Evolutionary conservation across 2,888 invertebrate genomes (phyloP), one percentile per base, ranked within the genome.

Genomic region (Scelioninae gen. 1): DNA sequence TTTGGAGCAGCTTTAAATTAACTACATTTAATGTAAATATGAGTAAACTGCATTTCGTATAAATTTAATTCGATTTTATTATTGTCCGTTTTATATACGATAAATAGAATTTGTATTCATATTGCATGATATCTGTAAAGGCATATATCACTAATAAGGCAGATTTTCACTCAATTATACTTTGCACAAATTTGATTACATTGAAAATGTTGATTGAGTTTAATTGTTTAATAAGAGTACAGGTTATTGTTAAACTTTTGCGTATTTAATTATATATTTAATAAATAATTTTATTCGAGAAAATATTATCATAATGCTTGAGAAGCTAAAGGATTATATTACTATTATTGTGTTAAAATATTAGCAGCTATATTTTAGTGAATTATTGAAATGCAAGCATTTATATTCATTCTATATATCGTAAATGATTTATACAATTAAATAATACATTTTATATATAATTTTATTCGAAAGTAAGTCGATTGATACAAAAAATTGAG

Each of bases 31-130:
- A 66, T 56, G 65, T 56, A 65, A 75, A 75, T 75, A 75, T 65
- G 65, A 56, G 56, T 45, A 65, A 75, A 72, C 53, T 62, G 60
- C 15, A 15, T 49, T 60, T 53, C 63, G 63, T 55, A 55, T 60
- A 63, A 63, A 74, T 63, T 74, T 75, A 65, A 75, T 75, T 65
- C 40, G 31, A 75, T 63, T 75, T 75, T 65, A 56, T 65, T 65
- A 56, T 49, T 75, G 53, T 62, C 53, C 56, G 2, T 75, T 63
- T 74, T 56, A 65, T 43, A 63, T 32, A 45, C 29, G 55, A 51
- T 55, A 74, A 74, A 63, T 55, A 45, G 32, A 63, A 29, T 45
- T 74, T 43, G n/a, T 63, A 63, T 55, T 71, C 32, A 34, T 32
- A 55, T 62, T 55, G n/a, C 55, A 53, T 45, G 15, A 47, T 29